Evolutionary conservation across 2,888 invertebrate species (phyloP), one percentile per base, ranked within the genome.

Genomic region (Cremastinae sp.): DNA sequence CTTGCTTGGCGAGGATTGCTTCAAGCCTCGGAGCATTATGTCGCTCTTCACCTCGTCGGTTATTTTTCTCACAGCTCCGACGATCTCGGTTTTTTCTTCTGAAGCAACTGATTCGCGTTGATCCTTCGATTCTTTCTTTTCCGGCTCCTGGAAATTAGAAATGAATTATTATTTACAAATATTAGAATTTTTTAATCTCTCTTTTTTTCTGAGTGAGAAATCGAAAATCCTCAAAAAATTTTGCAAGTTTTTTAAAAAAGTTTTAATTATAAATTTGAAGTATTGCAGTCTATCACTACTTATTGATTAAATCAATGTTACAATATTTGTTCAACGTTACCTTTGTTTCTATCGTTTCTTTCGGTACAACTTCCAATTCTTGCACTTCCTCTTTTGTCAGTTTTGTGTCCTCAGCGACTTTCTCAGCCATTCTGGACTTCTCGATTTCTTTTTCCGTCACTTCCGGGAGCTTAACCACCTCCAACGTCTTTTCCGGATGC

Each of bases 11-110:
- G 82, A 83, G 3, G 80, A 61, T 8, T 85, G 84, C 9, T 80
- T 81, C 76, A 81, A 77, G 56, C 82, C 81, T 37, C 81, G 82
- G 47, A 80, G 7, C 1, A 78, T 75, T 7, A 80, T 78, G 14
- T 81, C 79, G 2, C 75, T 56, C 18, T 79, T 76, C 14, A 47
- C 39, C 59, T 74, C 74, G 45, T 61, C 74, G 18, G 53, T 39
- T 2, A 49, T 37, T 65, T 72, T 78, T 66, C 83, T 89, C 14
- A 71, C 59, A 7, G 75, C 85, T 22, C 89, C 78, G 0, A 86
- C 81, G 49, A 86, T 76, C 16, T 84, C 84, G 3, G 37, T 77
- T 12, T 3, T 35, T 10, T 16, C 64, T 62, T 61, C 78, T 55
- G 28, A 5, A 2, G 5, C 28, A 5, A 28, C 28, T 2, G 5